Evolutionary conservation across 2,888 invertebrate species (phyloP), one percentile per base, ranked within the genome.

Genomic region (Oegoconia quadripuncta): DNA sequence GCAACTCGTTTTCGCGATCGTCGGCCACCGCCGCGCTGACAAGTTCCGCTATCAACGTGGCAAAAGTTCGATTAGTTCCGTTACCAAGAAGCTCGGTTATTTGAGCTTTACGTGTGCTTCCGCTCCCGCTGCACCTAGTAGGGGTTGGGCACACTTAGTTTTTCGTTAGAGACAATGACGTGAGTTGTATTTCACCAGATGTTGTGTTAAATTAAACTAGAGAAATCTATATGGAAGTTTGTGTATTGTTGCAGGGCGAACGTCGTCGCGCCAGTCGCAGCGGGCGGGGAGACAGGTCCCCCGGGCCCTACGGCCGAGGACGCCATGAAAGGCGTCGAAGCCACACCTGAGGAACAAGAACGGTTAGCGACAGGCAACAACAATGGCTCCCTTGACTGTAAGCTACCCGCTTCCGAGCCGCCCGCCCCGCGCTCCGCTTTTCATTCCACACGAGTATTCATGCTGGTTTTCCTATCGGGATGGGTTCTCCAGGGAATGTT

Each of bases 401-500:
- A 93, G 61, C 89, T 92, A 46, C 95, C 96, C 1, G 55, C 63
- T 23, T 59, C 71, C 59, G 59, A 67, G 52, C 88, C 90, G 39
- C 93, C 93, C 0, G 83, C 80, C 30, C 84, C 93, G 41, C 93
- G 95, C 57, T 70, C 83, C 38, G 89, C 89, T 32, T 93, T 96
- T 64, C 95, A 96, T 42, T 95, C 95, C 42, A 96, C 96, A 53
- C 93, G 96, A 67, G 92, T 94, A 45, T 97, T 97, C 81, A 91
- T 97, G 87, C 91, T 94, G 64, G 94, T 95, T 33, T 97, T 97
- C 76, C 92, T 95, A 63, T 90, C 95, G 58, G 95, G 95, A 36
- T 96, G 95, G 93, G 94, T 96, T 45, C 83, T 93, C 41, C 93
- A 93, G 80, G 97, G 97, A 44, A 97, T 97, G 95, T 97, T 95